A percentile compares a stretch with the other conserved stretches of the same genome.
Evolutionary conservation across 1,140 invertebrate genomes (phyloP).

Genomic region (Drosophila melanica): DNA sequence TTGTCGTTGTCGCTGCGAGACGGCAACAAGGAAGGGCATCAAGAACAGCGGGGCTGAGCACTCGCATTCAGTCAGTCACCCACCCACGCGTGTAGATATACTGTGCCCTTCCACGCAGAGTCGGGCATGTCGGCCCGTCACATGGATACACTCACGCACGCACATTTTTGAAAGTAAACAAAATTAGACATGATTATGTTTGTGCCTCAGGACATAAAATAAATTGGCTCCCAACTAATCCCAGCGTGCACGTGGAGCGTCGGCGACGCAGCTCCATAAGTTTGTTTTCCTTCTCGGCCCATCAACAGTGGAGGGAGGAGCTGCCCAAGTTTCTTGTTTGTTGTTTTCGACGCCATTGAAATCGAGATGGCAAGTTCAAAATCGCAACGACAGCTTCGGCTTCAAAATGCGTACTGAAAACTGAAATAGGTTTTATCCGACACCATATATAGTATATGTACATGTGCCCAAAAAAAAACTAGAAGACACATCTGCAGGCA

Average conservation of each 20-base stretch:
- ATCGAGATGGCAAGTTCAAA: slow-evolving; percentile 33
- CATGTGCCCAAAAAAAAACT: background rate
- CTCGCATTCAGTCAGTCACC: slow-evolving; percentile 36
- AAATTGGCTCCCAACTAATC: slow-evolving; percentile 82
- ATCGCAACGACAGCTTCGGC: slow-evolving; percentile 6
- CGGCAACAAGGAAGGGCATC: slow-evolving; percentile 38
- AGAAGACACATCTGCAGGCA: no score
- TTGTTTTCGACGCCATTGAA: slow-evolving; percentile 15
- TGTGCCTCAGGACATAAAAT: slow-evolving; percentile 80
- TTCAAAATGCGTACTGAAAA: background rate
- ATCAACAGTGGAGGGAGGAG: background rate
- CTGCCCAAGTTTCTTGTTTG: slow-evolving; percentile 25
- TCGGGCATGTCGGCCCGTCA: slow-evolving; percentile 12
- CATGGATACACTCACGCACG: slow-evolving; percentile 68
- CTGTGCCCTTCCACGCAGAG: background rate
- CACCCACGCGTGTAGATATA: slow-evolving; percentile 38
- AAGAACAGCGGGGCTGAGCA: slow-evolving; percentile 11
- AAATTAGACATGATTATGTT: slow-evolving; percentile 83
- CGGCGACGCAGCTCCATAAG: slow-evolving; percentile 12
- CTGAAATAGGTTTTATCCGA: slow-evolving; percentile 2
- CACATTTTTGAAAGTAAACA: slow-evolving; percentile 83
- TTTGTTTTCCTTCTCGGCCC: slow-evolving; percentile 7
- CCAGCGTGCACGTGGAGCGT: slow-evolving; percentile 67
- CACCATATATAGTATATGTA: background rate
- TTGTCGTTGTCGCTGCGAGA: slow-evolving; percentile 22